Conservation (phyloP, 1,140 invertebrate species). For the Leptinotarsa lineolata region DNA sequence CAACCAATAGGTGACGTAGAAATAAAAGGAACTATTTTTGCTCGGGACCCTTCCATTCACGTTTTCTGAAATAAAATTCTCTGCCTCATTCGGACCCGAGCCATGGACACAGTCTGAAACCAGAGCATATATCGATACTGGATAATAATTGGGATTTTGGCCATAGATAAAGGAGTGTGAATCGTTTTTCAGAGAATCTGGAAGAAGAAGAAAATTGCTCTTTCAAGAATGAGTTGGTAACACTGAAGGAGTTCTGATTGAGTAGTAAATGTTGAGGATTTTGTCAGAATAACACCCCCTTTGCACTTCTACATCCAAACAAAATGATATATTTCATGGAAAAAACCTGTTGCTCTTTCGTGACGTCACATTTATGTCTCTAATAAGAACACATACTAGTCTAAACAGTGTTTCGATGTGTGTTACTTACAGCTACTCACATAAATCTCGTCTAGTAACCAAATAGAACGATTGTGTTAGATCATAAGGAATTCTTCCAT, state of each 20-base stretch:
- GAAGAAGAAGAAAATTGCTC: conserved; percentile 14
- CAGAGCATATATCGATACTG: conserved; percentile 65
- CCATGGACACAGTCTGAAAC: conserved; percentile 51
- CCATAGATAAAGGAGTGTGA: conserved; percentile 65
- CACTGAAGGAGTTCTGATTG: too few relatives aligned
- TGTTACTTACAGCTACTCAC: too few relatives aligned
- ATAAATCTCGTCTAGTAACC: background rate
- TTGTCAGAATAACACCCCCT: too few relatives aligned
- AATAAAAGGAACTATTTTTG: conserved; percentile 47
- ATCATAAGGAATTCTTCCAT: conserved; percentile 34
- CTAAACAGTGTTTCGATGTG: too few relatives aligned
- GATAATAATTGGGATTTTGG: conserved; percentile 59
- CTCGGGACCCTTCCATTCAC: background rate
- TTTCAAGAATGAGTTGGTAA: too few relatives aligned
- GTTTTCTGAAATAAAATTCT: background rate
- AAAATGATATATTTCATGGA: too few relatives aligned
- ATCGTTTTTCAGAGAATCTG: conserved; percentile 60
- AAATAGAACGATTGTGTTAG: background rate
- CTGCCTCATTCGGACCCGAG: conserved; percentile 46
- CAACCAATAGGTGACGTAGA: conserved; percentile 71
- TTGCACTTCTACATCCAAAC: too few relatives aligned
- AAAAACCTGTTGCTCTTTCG: too few relatives aligned
- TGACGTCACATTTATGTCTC: too few relatives aligned
- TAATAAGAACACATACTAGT: too few relatives aligned
- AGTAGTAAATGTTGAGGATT: too few relatives aligned